Percentiles rank a stretch among this genome's conserved stretches.
These are phyloP conservation scores for Cetonia aurata DNA, from an alignment of 2,888 invertebrate species.

Conservation along the genomic window DNA sequence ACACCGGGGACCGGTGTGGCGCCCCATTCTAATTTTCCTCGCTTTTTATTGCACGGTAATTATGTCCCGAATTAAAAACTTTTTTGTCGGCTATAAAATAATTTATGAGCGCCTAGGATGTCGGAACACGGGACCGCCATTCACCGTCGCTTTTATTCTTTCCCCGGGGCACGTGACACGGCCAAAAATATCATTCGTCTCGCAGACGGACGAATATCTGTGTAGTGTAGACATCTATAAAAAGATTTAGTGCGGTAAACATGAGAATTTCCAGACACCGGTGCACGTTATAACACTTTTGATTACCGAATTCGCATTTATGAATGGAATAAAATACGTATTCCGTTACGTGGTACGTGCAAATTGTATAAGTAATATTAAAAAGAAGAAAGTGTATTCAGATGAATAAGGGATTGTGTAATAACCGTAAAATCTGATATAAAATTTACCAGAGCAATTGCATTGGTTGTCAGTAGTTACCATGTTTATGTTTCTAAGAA, in stretches of 20 bases:
- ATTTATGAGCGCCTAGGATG: conserved; percentile 44
- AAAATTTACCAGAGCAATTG: too few relatives aligned
- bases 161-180: conserved; percentile 49
- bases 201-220: conserved; percentile 37
- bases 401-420: too few relatives aligned
- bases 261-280: conserved; percentile 1
- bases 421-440: too few relatives aligned
- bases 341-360: too few relatives aligned
- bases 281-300: background rate
- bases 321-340: too few relatives aligned
- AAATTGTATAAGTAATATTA: too few relatives aligned
- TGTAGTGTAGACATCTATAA: conserved; percentile 34
- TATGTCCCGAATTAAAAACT: conserved; percentile 45
- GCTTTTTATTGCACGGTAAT: conserved; percentile 39
- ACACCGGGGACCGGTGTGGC: background rate
- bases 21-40: conserved; percentile 30
- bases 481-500: too few relatives aligned
- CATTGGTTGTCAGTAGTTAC: too few relatives aligned
- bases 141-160: conserved; percentile 46
- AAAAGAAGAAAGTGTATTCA: too few relatives aligned
- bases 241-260: conserved; percentile 31
- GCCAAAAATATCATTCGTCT: conserved; percentile 32
- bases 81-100: conserved; percentile 48
- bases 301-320: too few relatives aligned
- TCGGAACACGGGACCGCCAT: conserved; percentile 30